Percentiles rank a stretch among this genome's conserved stretches.
These are phyloP conservation scores for Subacronicta megacephala DNA, from an alignment of 2,888 invertebrate species.

Conservation along the genomic window DNA sequence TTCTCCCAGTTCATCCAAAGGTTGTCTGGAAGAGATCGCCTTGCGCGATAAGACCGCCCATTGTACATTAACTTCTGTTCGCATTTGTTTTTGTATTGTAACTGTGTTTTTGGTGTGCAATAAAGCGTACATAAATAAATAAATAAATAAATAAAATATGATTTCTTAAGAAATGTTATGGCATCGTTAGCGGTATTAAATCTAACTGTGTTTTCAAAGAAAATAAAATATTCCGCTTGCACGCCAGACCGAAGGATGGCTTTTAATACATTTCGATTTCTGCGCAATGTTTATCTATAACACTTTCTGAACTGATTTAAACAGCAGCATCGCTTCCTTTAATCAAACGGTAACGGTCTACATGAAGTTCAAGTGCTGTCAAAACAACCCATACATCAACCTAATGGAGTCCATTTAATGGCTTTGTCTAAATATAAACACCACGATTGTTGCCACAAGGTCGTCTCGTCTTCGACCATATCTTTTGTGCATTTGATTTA, in stretches of 20 bases:
- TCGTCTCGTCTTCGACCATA: conserved; percentile 69
- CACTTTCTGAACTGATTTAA: conserved; percentile 39
- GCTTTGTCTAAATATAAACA: conserved; percentile 64
- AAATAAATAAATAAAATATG: too few species aligned
- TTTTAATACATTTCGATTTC: conserved; percentile 55
- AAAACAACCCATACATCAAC: conserved; percentile 62
- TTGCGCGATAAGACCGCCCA: too few species aligned
- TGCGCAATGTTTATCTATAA: conserved; percentile 53
- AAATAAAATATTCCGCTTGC: conserved; percentile 61
- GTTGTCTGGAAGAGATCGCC: too few species aligned
- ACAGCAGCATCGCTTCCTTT: conserved; percentile 51
- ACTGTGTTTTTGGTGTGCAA: too few species aligned
- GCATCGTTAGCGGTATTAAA: conserved; percentile 27
- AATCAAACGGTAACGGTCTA: conserved; percentile 39
- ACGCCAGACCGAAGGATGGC: conserved; percentile 46
- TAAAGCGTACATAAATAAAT: too few species aligned
- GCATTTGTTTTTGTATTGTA: too few species aligned
- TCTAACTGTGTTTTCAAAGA: conserved; percentile 33
- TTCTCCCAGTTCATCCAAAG: too few species aligned
- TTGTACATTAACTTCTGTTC: too few species aligned
- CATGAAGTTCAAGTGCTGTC: conserved; percentile 62
- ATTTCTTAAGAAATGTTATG: conserved; percentile 53
- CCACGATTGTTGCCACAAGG: conserved; percentile 64
- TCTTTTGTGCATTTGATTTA: conserved; percentile 67
- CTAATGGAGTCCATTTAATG: conserved; percentile 63